phyloP scores from a whole-genome alignment of 2,888 invertebrate genomes.

The Antheraea assamensis region DNA sequence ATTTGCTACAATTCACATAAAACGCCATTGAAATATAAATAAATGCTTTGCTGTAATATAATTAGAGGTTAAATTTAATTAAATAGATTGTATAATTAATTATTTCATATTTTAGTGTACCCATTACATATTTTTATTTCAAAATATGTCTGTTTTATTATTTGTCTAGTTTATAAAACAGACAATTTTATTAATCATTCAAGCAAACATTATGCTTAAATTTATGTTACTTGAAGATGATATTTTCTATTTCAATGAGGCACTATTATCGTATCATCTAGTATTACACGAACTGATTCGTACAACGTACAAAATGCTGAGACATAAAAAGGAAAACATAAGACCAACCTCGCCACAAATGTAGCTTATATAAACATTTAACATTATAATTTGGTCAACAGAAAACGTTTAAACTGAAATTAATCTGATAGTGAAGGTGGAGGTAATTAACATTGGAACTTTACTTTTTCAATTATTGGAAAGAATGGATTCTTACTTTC shows the following conservation, averaged over 20 bases:
- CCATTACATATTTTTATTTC: too few species aligned
- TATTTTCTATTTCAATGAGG: not conserved
- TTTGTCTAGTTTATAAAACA: too few species aligned
- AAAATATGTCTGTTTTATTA: too few species aligned
- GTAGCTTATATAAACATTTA: conserved; percentile 48
- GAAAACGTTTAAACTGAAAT: conserved; percentile 47
- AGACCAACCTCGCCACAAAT: conserved; percentile 33
- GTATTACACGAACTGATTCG: not conserved
- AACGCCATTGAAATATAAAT: too few species aligned
- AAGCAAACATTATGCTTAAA: not conserved
- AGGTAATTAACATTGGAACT: conserved; percentile 32
- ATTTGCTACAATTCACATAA: too few species aligned
- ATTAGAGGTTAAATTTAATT: too few species aligned
- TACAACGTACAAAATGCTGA: conserved; percentile 24
- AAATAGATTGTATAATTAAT: too few species aligned
- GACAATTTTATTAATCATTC: too few species aligned
- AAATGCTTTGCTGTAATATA: too few species aligned
- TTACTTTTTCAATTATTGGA: not conserved
- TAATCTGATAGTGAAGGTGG: conserved; percentile 41
- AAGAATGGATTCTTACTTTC: not conserved
- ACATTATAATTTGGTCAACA: conserved; percentile 43
- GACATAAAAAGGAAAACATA: conserved; percentile 24
- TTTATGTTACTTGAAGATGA: not conserved
- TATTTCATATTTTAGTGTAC: too few species aligned
- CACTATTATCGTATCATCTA: not conserved